Base-by-base conservation (phyloP, 2,113 vertebrate species). In the Cyprinodon tularosa region DNA sequence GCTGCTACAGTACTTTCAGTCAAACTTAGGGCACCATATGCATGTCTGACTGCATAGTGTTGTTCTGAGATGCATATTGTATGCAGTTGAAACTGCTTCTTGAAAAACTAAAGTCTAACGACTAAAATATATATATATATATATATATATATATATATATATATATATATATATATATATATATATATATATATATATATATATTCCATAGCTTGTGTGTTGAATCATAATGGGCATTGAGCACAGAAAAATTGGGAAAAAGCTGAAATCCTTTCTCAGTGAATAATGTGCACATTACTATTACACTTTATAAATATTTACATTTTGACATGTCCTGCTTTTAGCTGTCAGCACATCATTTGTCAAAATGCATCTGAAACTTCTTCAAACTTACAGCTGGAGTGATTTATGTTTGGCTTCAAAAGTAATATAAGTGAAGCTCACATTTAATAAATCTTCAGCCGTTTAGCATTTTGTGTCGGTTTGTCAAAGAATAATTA, bases 1-100 rank as follows among this genome's bases (percentile, higher is more conserved):
- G 78, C 81, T 87, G 70, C 70, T 68, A 70, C 29, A 29, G 29
- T 29, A 29, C 76, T 78, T 71, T 42, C 65, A 84, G 68, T 80
- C 74, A 76, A 85, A 83, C 81, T 72, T 68, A 57, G 42, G 73
- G 66, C 60, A 59, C 76, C 84, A 84, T 77, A 82, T 86, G 86
- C 1, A 47, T 3, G 42, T 38, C 44, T 67, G 78, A 73, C 73
- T 66, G 12, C 64, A 78, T 75, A 42, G 68, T 71, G 76, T 3
- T 15, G 80, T 71, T 80, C 57, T 62, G 57, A 79, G 77, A 47
- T 68, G 72, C 22, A 45, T 6, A 12, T 48, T 68, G 71, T 47
- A 77, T 47, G 29, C 1, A 72, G 68, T 71, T 82, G 59, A 75
- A 74, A 74, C 17, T 53, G 50, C 64, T 70, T n/a, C 36, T 14